A percentile compares a stretch with the other conserved stretches of the same genome.
phyloP scores from a whole-genome alignment of 2,888 invertebrate genomes.

The Drosophila neutralis region DNA sequence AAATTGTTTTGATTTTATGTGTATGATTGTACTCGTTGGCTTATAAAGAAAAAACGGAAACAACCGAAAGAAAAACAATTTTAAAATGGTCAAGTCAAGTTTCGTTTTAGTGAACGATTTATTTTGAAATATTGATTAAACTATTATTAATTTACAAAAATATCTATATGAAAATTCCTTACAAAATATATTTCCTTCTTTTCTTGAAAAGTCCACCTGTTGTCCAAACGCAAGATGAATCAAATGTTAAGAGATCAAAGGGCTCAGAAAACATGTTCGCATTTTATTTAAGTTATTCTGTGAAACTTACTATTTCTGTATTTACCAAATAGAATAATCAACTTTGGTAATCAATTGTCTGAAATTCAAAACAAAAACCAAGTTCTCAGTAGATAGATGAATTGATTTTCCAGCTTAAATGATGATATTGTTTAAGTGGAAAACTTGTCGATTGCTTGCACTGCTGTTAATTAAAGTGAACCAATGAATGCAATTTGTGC shows the following conservation, averaged over 20 bases:
- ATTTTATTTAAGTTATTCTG: not conserved
- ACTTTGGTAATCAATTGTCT: not conserved
- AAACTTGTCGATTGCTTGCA: constrained; percentile 24
- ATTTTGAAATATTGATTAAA: not conserved
- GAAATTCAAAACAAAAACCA: not conserved
- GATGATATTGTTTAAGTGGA: constrained; percentile 11
- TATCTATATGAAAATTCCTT: not conserved
- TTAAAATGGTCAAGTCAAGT: not conserved
- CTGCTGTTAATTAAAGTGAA: constrained; percentile 22
- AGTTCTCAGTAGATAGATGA: not conserved
- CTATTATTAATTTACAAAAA: not conserved
- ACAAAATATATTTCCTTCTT: too few species aligned
- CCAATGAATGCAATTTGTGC: constrained; percentile 6
- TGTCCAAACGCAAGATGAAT: not conserved
- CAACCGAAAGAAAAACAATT: not conserved
- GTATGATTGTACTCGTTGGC: not conserved
- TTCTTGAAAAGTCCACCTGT: not conserved
- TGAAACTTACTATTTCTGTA: not conserved
- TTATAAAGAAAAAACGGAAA: not conserved
- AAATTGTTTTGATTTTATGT: not conserved
- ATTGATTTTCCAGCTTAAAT: constrained; percentile 28
- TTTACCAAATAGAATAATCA: not conserved
- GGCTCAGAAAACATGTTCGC: not conserved
- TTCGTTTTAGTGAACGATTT: not conserved
- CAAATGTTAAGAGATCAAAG: not conserved